phyloP scores from a whole-genome alignment of 2,888 invertebrate species.

The Nowickia ferox region DNA sequence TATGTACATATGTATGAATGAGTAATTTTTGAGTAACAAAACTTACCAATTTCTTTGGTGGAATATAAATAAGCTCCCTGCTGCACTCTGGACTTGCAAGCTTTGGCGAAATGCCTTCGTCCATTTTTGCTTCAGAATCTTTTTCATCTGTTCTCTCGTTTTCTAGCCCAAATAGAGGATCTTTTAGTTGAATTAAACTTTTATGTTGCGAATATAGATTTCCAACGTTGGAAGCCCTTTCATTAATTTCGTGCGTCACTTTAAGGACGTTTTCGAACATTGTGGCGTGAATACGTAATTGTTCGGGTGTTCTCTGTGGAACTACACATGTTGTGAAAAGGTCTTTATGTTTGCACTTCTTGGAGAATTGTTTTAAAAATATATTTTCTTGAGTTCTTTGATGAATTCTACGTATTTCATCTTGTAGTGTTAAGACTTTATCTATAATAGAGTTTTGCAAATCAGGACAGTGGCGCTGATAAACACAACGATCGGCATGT shows the following conservation, averaged over 20 bases:
- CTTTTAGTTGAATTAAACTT: conserved; percentile 75
- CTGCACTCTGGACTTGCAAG: conserved; percentile 78
- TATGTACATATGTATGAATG: neutral
- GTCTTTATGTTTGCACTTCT: conserved; percentile 75
- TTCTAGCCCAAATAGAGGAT: conserved; percentile 75
- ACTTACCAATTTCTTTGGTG: conserved; percentile 79
- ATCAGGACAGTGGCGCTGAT: conserved; percentile 75
- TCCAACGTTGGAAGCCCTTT: conserved; percentile 76
- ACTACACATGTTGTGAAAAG: conserved; percentile 76
- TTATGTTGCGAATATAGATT: conserved; percentile 60
- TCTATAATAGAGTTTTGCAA: conserved; percentile 75
- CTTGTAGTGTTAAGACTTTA: conserved; percentile 79
- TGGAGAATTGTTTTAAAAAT: conserved; percentile 74
- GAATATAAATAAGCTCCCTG: conserved; percentile 76
- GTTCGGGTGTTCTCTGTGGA: conserved; percentile 75
- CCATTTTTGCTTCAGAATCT: conserved; percentile 69
- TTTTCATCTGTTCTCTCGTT: conserved; percentile 16
- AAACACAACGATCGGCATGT: conserved; percentile 73
- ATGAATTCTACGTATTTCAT: conserved; percentile 78
- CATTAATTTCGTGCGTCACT: conserved; percentile 70
- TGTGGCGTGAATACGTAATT: conserved; percentile 75
- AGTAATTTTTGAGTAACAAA: neutral
- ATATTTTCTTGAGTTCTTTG: conserved; percentile 77
- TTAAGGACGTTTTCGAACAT: conserved; percentile 76
- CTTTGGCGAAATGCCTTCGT: conserved; percentile 73